phyloP scores from a whole-genome alignment of 2,113 vertebrate species.

The Hepsetus odoe region DNA sequence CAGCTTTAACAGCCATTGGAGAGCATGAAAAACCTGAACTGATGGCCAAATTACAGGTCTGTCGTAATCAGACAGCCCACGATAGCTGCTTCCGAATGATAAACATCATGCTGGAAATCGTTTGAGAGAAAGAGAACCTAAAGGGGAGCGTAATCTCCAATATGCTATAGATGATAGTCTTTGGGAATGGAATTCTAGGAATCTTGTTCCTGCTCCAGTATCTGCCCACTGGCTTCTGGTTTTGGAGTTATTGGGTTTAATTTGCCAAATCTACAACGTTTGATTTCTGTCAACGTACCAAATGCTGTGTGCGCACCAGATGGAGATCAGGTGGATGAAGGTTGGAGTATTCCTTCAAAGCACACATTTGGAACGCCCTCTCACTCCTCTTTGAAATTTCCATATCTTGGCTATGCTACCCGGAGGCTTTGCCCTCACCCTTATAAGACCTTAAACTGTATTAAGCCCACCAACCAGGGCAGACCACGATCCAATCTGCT shows the following conservation, averaged over 20 bases:
- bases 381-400: no score
- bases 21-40: no score
- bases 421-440: neutral
- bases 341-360: neutral
- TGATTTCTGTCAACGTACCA: neutral
- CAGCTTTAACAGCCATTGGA: no score
- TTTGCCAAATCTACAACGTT: no score
- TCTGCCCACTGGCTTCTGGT: neutral
- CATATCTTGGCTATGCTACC: neutral
- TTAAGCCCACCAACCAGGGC: conserved; percentile 28
- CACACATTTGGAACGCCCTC: neutral
- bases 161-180: no score
- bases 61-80: no score
- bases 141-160: no score
- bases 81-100: no score
- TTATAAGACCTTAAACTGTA: conserved; percentile 19
- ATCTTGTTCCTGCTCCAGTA: neutral
- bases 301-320: neutral
- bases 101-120: no score
- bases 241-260: neutral
- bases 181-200: no score
- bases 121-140: no score
- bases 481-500: conserved; percentile 35
- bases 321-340: neutral
- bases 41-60: no score